These are phyloP conservation scores for Nephila pilipes DNA, from an alignment of 1,140 invertebrate genomes.

Conservation along the genomic window DNA sequence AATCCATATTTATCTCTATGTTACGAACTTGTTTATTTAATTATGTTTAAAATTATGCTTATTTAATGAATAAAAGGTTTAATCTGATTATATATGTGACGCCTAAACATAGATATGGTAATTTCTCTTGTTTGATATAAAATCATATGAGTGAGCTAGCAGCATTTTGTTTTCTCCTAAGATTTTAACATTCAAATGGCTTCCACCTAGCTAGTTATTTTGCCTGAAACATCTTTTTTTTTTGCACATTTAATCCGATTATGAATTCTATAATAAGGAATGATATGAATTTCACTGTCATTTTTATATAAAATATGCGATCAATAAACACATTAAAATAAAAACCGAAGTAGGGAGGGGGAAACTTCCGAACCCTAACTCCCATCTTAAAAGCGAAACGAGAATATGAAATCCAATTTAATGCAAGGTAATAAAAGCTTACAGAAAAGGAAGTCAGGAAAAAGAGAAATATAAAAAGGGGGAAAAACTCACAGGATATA, in stretches of 20 bases:
- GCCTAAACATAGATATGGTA: too few relatives aligned
- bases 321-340: constrained; percentile 3
- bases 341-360: neutral
- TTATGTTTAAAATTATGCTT: too few relatives aligned
- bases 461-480: neutral
- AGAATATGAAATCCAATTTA: constrained; percentile 60
- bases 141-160: too few relatives aligned
- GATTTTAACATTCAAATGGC: too few relatives aligned
- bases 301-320: neutral
- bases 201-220: too few relatives aligned
- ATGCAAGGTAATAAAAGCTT: constrained; percentile 62
- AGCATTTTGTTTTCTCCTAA: too few relatives aligned
- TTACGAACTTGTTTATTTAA: too few relatives aligned
- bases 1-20: too few relatives aligned
- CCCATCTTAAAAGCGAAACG: constrained; percentile 14
- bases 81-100: too few relatives aligned
- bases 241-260: neutral
- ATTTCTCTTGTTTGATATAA: too few relatives aligned
- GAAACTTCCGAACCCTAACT: neutral
- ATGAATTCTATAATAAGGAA: neutral
- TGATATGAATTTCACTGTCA: neutral
- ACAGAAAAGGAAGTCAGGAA: neutral
- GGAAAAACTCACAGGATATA: neutral
- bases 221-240: neutral
- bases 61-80: too few relatives aligned